Conservation (phyloP, 2,113 vertebrate genomes). For the Columba livia region DNA sequence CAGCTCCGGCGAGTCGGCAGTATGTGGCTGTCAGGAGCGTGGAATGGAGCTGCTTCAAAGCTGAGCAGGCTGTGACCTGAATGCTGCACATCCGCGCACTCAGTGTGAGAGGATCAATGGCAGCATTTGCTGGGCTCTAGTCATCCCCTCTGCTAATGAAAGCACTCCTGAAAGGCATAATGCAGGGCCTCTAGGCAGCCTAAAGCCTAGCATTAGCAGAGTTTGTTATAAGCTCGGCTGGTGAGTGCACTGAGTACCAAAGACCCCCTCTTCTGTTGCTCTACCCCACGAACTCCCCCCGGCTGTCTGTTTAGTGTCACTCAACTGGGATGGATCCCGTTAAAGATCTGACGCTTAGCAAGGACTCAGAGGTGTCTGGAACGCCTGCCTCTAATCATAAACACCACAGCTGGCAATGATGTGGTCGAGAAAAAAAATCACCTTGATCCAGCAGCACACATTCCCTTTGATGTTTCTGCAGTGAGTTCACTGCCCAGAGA, state of each 20-base stretch:
- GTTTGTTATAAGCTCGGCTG: constrained; percentile 71
- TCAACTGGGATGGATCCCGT: constrained; percentile 82
- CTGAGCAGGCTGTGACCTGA: constrained; percentile 75
- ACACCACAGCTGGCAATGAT: constrained; percentile 85
- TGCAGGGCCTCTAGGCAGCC: constrained; percentile 75
- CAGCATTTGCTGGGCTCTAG: constrained; percentile 76
- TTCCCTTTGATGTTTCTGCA: constrained; percentile 95
- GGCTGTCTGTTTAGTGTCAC: constrained; percentile 86
- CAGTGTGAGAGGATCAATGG: constrained; percentile 78
- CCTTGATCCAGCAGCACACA: constrained; percentile 96
- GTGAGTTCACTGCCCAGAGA: constrained; percentile 89
- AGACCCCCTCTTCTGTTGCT: constrained; percentile 39
- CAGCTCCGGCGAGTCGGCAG: constrained; percentile 60
- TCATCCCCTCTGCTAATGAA: constrained; percentile 79
- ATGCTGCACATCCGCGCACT: constrained; percentile 68
- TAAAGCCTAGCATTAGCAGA: constrained; percentile 74
- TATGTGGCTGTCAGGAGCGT: constrained; percentile 72
- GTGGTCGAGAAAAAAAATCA: constrained; percentile 83
- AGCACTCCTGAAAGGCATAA: constrained; percentile 76
- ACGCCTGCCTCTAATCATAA: constrained; percentile 84
- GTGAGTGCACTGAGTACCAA: constrained; percentile 53
- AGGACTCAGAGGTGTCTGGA: constrained; percentile 85
- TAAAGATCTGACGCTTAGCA: constrained; percentile 83
- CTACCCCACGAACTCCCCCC: constrained; percentile 71
- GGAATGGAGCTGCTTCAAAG: constrained; percentile 80